Evolutionary conservation across 2,113 vertebrate species (phyloP).

Genomic region (Oryzias woworae): DNA sequence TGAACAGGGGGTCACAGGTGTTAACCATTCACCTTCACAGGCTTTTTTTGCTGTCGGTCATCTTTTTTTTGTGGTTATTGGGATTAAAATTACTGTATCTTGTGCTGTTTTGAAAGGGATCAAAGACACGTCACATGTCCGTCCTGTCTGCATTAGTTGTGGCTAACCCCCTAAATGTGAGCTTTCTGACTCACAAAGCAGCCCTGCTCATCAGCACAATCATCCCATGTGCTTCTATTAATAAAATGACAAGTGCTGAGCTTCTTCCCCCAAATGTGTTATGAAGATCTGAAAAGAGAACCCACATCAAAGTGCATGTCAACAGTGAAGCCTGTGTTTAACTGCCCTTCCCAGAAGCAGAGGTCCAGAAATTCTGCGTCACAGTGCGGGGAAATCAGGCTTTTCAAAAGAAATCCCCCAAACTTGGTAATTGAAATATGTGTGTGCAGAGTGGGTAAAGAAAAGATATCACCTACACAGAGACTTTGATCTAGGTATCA

Average conservation of each 20-base stretch:
- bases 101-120: too few species aligned
- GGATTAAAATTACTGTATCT: too few species aligned
- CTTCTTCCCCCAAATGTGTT: slow-evolving; percentile 41
- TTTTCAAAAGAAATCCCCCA: not conserved
- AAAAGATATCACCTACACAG: too few species aligned
- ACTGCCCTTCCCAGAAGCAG: slow-evolving; percentile 66
- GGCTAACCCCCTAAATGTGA: slow-evolving; percentile 31
- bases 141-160: slow-evolving; percentile 6
- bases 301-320: slow-evolving; percentile 68
- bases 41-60: too few species aligned
- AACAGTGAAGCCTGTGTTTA: slow-evolving; percentile 42
- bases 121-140: not conserved
- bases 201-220: slow-evolving; percentile 34
- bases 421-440: too few species aligned
- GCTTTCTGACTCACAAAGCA: slow-evolving; percentile 52
- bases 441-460: too few species aligned
- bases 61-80: too few species aligned
- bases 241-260: slow-evolving; percentile 40
- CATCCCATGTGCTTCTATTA: slow-evolving; percentile 44
- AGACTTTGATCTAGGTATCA: too few species aligned
- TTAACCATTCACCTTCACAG: not conserved
- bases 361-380: slow-evolving; percentile 58
- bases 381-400: slow-evolving; percentile 48
- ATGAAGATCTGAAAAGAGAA: slow-evolving; percentile 46
- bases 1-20: not conserved